These are phyloP conservation scores for Nymphalis io DNA, from an alignment of 1,140 invertebrate species.

Conservation along the genomic window DNA sequence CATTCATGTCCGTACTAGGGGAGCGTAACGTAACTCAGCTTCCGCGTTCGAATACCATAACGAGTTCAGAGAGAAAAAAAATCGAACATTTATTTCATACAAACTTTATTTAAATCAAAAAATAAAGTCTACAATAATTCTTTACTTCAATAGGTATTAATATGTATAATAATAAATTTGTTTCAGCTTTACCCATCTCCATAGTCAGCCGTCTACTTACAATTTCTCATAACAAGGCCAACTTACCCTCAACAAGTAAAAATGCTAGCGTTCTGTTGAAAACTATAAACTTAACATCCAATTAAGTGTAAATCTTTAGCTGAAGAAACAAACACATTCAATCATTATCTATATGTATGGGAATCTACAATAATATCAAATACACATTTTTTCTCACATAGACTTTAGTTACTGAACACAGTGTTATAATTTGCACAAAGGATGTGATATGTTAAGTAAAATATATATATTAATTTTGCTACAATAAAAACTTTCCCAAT, in stretches of 20 bases:
- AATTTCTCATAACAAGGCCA: constrained; percentile 54
- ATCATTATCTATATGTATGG: constrained; percentile 44
- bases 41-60: constrained; percentile 40
- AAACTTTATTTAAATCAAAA: constrained; percentile 81
- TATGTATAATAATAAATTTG: constrained; percentile 72
- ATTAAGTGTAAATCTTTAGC: constrained; percentile 32
- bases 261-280: constrained; percentile 35
- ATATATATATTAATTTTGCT: constrained; percentile 36
- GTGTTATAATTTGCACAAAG: constrained; percentile 20
- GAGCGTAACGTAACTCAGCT: constrained; percentile 39
- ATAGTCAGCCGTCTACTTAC: constrained; percentile 45
- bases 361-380: constrained; percentile 33
- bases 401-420: constrained; percentile 25
- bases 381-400: constrained; percentile 17
- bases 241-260: constrained; percentile 52
- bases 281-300: constrained; percentile 46
- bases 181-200: constrained; percentile 64
- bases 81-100: constrained; percentile 63
- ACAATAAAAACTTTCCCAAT: constrained; percentile 36
- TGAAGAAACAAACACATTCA: constrained; percentile 42
- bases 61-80: constrained; percentile 39
- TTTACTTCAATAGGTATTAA: constrained; percentile 68
- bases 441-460: constrained; percentile 35
- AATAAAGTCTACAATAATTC: constrained; percentile 79
- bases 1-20: constrained; percentile 56